These are phyloP conservation scores for Phthorimaea operculella DNA, from an alignment of 1,140 invertebrate species.

Conservation along the genomic window DNA sequence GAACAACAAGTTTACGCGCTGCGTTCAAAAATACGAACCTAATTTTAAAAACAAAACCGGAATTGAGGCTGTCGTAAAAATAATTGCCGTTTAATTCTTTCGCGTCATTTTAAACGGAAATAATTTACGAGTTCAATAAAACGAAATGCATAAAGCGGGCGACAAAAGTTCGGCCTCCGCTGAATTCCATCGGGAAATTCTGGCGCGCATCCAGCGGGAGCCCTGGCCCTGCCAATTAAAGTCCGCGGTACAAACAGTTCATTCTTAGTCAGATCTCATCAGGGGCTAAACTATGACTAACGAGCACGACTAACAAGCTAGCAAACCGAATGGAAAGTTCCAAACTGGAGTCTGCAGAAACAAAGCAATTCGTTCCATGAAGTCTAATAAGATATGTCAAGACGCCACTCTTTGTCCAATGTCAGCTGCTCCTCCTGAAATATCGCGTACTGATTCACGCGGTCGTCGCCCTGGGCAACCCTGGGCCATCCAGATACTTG, in stretches of 20 bases:
- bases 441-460: neutral
- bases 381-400: neutral
- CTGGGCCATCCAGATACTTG: neutral
- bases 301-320: neutral
- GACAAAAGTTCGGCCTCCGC: neutral
- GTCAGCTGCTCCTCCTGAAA: neutral
- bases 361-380: neutral
- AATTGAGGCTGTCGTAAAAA: too few species aligned
- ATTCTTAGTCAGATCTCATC: slow-evolving; percentile 15
- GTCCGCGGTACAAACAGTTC: slow-evolving; percentile 14
- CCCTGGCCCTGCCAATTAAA: slow-evolving; percentile 22
- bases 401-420: slow-evolving; percentile 1
- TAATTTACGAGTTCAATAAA: slow-evolving; percentile 4
- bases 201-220: neutral
- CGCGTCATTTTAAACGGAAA: neutral
- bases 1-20: too few species aligned
- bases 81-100: too few species aligned
- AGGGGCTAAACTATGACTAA: neutral
- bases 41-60: too few species aligned
- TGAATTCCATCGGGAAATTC: neutral
- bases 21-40: too few species aligned
- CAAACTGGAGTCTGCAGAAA: neutral
- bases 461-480: neutral
- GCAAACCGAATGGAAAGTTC: too few species aligned
- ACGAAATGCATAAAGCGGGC: neutral